Evolutionary conservation across 2,888 invertebrate genomes (phyloP), one percentile per base, ranked within the genome.

Genomic region (Luperina nickerlii): DNA sequence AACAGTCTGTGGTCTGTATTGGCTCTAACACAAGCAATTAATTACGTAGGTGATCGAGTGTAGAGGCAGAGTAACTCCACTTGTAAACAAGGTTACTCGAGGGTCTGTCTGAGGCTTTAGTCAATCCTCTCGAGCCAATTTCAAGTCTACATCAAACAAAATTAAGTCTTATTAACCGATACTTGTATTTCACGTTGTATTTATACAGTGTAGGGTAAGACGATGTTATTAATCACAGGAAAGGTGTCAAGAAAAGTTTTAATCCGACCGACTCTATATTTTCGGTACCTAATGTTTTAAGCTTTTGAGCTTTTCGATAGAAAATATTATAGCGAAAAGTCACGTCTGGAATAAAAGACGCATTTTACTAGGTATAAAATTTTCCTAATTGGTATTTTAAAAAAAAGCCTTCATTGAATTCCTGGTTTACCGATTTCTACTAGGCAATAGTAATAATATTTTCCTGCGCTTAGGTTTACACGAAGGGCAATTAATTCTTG

Each of bases 11-110:
- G 77, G 65, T 70, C 32, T 83, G 70, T 38, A 70, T 42, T 45
- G 18, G 20, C 24, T 13, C 9, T 77, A 51, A 62, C 13, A 84
- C 51, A 72, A 79, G 70, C 83, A 87, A 88, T 87, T 84, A 83
- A 89, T 87, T 84, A 86, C 73, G 48, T 71, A 78, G 76, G 82
- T 82, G 79, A 85, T 80, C 69, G 72, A 79, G 74, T 80, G 71
- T 77, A 78, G 81, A 73, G 74, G 54, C 78, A 70, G 67, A 48
- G 63, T 20, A 68, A 72, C 65, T 70, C 42, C 20, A 67, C 66
- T 74, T 85, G 72, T 80, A 80, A 85, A 75, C 81, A 80, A 72
- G 71, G 67, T 73, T 69, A 48, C 74, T 80, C 15, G 57, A 80
- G 81, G 74, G 57, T 45, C 63, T 27, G 66, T 63, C 42, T 60